Conservation (phyloP, 1,140 invertebrate genomes). For the Rhopalosiphum padi region DNA sequence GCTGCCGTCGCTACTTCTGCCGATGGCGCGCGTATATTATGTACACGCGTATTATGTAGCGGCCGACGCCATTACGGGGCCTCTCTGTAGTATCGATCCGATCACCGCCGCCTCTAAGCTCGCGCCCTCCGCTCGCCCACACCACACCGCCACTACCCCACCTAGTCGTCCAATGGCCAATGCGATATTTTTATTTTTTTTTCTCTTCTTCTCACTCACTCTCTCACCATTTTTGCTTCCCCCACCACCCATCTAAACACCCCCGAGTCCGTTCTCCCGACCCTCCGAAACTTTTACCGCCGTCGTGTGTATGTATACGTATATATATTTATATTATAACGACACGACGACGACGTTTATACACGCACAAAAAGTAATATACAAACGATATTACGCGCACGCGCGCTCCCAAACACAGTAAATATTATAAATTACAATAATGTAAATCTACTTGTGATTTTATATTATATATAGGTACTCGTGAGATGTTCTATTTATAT, state of each 20-base stretch:
- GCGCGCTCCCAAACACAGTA: background rate
- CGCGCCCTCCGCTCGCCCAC: constrained; percentile 6
- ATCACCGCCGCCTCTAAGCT: constrained; percentile 18
- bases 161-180: constrained; percentile 44
- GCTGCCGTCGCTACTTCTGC: constrained; percentile 33
- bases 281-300: constrained; percentile 33
- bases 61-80: constrained; percentile 35
- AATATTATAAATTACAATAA: background rate
- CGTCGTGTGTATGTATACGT: background rate
- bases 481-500: background rate
- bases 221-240: background rate
- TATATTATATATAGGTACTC: background rate
- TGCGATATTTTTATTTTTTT: constrained; percentile 20
- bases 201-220: background rate
- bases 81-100: constrained; percentile 53
- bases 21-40: constrained; percentile 27
- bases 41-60: background rate
- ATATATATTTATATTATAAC: background rate
- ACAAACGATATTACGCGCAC: background rate
- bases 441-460: background rate
- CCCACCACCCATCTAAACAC: background rate
- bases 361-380: background rate
- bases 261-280: background rate
- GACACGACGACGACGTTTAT: background rate
- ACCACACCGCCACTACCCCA: background rate